Evolutionary conservation across 2,113 vertebrate species (phyloP), one percentile per base, ranked within the genome.

Genomic region (Shinisaurus crocodilurus): DNA sequence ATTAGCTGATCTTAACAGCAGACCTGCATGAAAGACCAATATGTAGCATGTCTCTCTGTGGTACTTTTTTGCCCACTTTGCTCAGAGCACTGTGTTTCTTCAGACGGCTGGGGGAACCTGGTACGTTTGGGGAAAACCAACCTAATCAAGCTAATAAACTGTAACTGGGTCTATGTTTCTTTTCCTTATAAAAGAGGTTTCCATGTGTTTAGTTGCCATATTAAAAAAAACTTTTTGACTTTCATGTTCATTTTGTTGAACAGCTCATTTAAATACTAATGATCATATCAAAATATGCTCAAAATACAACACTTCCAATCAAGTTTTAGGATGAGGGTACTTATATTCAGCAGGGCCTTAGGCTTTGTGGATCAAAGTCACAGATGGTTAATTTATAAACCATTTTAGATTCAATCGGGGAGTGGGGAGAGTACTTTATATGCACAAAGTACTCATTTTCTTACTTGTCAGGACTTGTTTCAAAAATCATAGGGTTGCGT

Each of bases 351-450:
- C 3, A 69, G 18, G 63, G 43, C 45, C 87, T 69, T 88, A n/a
- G 13, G 76, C 76, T 88, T 70, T 69, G 43, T 88, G 76, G 74
- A 88, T 88, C 45, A 88, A 88, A 69, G 63, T 88, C 87, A 54
- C 63, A 88, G 43, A 88, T 88, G 43, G 43, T 69, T 81, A 80
- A 88, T 88, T 81, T 81, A 80, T 48, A 80, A 79, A 37, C 67
- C 76, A 54, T 80, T 75, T 60, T 87, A 87, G 48, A 37, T 80
- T 88, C 86, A 80, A 29, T 88, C 60, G 34, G 32, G 40, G 32
- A 6, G 48, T 13, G 63, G 43, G 32, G 60, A 15, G 67, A 43
- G 6, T 23, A 15, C 2, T 86, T 86, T 54, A 37, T 67, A 81
- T 40, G 34, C 87, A 70, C 37, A 67, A 65, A 79, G 57, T 48